Evolutionary conservation across 2,113 vertebrate genomes (phyloP), one percentile per base, ranked within the genome.

Genomic region (Megaceryle torquata): DNA sequence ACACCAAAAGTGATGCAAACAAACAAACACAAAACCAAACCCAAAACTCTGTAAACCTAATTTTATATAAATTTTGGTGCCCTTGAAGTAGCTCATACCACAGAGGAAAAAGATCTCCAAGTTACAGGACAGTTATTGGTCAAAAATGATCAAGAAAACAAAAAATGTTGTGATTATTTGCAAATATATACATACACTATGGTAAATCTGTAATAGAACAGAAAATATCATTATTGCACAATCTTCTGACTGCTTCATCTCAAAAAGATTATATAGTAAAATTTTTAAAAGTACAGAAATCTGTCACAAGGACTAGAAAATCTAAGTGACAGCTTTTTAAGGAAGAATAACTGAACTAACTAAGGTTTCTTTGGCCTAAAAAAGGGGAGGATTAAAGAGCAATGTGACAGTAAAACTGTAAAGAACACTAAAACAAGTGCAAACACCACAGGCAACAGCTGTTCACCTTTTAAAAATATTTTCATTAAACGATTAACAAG

Each of bases 1-100:
- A 1, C 15, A 1, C 19, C 8, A 2, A 5, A 71, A 56, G 10
- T 15, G 15, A 22, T 1, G 1, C 13, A 53, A n/a, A 48, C 4
- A 10, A 50, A 60, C 4, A 10, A 50, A 68, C 15, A 4, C 28
- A 44, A 59, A 54, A 60, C 25, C 10, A 61, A 9, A 3, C 5
- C 7, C 10, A 35, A 28, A 43, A 24, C 11, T 5, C 17, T 21
- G 41, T 11, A 54, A 12, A 21, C 43, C 16, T 33, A 8, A 46
- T 56, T 75, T 37, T 56, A 25, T 8, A 50, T 17, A 4, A 16
- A 53, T 70, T 44, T 46, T 12, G 5, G 57, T 46, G 39, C 28
- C 57, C 14, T 29, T 71, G n/a, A 71, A 29, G 39, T 64, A 63
- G 21, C 33, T 22, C 41, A 46, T 48, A 80, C n/a, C 50, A 48